Conservation (phyloP, 2,113 vertebrate genomes). For the Aspidoscelis tigris region DNA sequence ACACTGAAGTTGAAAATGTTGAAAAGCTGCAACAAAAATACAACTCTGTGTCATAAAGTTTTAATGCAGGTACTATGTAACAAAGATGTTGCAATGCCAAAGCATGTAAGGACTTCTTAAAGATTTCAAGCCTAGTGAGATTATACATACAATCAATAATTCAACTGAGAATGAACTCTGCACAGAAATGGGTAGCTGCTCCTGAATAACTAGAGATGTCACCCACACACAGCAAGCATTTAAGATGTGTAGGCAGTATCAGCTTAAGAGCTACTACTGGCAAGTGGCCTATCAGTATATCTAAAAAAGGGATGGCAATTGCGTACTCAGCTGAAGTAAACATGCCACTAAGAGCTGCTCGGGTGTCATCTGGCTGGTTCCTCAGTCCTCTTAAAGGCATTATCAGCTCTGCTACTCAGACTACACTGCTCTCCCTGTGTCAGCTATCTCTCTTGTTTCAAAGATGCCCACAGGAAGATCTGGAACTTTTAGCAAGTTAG, state of each 20-base stretch:
- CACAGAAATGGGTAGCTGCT: background rate
- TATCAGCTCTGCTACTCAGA: too few species aligned
- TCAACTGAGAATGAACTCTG: background rate
- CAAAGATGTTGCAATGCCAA: background rate
- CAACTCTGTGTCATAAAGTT: background rate
- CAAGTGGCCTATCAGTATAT: too few species aligned
- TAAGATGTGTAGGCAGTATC: too few species aligned
- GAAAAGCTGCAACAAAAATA: background rate
- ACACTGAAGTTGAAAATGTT: background rate
- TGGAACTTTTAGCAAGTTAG: constrained; percentile 3
- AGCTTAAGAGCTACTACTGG: too few species aligned
- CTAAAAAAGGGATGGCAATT: too few species aligned
- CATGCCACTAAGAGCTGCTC: too few species aligned
- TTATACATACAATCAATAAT: background rate
- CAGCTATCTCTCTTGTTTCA: background rate
- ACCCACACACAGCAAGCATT: background rate
- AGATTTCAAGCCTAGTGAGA: background rate
- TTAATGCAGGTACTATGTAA: background rate
- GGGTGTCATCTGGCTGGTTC: too few species aligned
- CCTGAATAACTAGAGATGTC: background rate
- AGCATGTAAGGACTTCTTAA: background rate
- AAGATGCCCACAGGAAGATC: background rate
- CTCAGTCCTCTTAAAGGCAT: too few species aligned
- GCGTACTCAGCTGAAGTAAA: too few species aligned
- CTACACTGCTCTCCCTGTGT: too few species aligned